Conservation (phyloP, 1,140 invertebrate species). For the Drosophila trapezifrons region DNA sequence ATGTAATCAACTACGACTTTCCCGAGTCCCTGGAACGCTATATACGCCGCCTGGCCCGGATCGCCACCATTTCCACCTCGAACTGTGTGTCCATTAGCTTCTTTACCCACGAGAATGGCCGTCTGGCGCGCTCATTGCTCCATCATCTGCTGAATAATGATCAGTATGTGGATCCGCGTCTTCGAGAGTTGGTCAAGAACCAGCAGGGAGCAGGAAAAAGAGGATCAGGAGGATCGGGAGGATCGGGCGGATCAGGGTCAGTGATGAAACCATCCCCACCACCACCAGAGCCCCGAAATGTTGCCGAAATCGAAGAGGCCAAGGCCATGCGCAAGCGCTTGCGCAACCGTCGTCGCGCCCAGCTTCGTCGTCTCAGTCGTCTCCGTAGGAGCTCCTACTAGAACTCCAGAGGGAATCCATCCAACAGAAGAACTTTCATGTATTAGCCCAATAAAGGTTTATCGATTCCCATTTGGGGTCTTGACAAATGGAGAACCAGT, state of each 20-base stretch:
- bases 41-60: slow-evolving; percentile 98
- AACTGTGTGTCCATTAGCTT: slow-evolving; percentile 89
- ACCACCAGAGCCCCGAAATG: neutral
- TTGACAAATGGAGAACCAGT: slow-evolving; percentile 12
- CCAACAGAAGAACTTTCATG: neutral
- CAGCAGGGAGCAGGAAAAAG: no score
- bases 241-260: no score
- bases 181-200: neutral
- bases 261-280: no score
- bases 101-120: neutral
- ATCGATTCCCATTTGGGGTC: neutral
- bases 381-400: no score
- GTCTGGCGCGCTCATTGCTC: neutral
- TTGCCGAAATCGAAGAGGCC: neutral
- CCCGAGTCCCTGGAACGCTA: slow-evolving; percentile 97
- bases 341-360: slow-evolving; percentile 3
- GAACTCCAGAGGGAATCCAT: no score
- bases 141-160: neutral
- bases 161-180: neutral
- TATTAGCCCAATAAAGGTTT: slow-evolving; percentile 2
- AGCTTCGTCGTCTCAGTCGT: neutral
- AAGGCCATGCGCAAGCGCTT: neutral
- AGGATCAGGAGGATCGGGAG: no score
- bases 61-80: slow-evolving; percentile 87
- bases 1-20: slow-evolving; percentile 97